Conservation (phyloP, 2,113 vertebrate genomes). For the Orycteropus afer region DNA sequence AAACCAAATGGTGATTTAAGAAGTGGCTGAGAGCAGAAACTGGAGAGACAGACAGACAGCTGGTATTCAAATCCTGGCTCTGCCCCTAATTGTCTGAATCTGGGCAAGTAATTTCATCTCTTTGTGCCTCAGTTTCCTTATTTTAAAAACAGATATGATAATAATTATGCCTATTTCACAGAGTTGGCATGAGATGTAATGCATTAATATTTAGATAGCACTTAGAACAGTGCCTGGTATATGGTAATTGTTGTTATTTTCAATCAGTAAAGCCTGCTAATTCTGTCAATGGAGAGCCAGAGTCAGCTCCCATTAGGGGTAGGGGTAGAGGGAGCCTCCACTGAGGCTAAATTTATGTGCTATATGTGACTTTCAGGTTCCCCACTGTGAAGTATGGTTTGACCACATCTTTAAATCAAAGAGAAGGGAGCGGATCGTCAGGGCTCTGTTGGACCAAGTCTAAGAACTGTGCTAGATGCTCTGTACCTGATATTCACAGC, state of each 20-base stretch:
- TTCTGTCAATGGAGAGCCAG: not conserved
- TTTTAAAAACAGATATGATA: no score
- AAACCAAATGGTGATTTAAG: not conserved
- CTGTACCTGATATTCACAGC: not conserved
- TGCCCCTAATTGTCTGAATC: not conserved
- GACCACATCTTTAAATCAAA: not conserved
- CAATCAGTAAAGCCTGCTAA: not conserved
- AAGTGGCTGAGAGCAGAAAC: not conserved
- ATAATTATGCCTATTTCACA: no score
- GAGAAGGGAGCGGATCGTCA: not conserved
- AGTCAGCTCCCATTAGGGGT: not conserved
- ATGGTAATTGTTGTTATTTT: not conserved
- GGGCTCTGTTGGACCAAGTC: no score
- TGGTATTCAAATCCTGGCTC: not conserved
- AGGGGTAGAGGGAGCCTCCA: not conserved
- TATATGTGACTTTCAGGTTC: not conserved
- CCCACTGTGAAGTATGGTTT: no score
- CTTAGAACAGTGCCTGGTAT: no score
- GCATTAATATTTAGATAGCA: no score
- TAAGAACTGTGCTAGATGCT: not conserved
- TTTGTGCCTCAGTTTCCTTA: no score
- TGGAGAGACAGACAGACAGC: not conserved
- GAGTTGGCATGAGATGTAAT: no score
- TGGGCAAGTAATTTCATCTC: not conserved
- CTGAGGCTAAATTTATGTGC: not conserved